phyloP scores from a whole-genome alignment of 2,888 invertebrate genomes.

The Dysmachus trigonus region DNA sequence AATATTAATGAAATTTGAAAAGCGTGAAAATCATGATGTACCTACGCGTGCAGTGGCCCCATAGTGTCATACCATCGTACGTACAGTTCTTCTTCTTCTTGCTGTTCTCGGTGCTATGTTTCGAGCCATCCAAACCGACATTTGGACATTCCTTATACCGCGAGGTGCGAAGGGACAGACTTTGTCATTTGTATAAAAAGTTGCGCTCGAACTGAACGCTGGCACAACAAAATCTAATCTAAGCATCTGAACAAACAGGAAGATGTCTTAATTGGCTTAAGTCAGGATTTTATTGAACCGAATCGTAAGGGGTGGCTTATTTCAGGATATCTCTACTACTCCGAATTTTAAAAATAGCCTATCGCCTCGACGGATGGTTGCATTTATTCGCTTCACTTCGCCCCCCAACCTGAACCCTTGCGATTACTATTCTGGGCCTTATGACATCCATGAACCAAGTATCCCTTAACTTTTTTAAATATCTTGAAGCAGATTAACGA shows the following conservation, averaged over 20 bases:
- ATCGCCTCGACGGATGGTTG: neutral
- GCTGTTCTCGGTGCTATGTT: neutral
- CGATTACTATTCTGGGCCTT: neutral
- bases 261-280: constrained; percentile 32
- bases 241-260: constrained; percentile 36
- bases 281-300: neutral
- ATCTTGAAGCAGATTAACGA: neutral
- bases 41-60: constrained; percentile 12
- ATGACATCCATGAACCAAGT: neutral
- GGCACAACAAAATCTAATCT: neutral
- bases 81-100: neutral
- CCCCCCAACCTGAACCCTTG: neutral
- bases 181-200: neutral
- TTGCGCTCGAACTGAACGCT: neutral
- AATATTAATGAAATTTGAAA: constrained; percentile 42
- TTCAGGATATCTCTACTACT: neutral
- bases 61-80: neutral
- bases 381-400: neutral
- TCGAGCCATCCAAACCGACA: neutral
- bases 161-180: neutral
- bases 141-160: neutral
- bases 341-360: neutral
- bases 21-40: constrained; percentile 36
- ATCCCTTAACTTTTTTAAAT: neutral
- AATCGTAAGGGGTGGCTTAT: neutral